Base-by-base conservation (phyloP, 2,797 vertebrate species). In the Sternarchorhynchus goeldii region DNA sequence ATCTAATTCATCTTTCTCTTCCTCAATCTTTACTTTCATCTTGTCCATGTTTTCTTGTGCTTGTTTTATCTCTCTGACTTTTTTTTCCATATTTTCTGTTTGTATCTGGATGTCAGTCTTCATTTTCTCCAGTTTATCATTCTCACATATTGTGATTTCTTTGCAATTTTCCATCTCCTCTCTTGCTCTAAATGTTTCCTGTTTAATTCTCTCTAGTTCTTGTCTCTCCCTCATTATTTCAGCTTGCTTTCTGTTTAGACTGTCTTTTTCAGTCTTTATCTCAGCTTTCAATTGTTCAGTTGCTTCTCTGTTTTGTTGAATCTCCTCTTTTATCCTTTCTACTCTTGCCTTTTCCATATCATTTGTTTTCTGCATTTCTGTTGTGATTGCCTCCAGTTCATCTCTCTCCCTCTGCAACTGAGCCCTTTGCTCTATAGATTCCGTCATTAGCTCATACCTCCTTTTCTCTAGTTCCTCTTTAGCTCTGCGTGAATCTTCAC, bases 341-440 rank as follows among this genome's bases (percentile, higher is more conserved):
- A 78, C 31, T 56, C 66, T 80, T 59, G 32, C 68, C 80, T 69
- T 80, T 56, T 79, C 70, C 16, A 50, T 29, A 12, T 82, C 82
- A 56, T 73, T 73, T 10, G 31, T 62, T n/a, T 66, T 81, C 62
- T 81, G 82, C 41, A 79, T 67, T 32, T 81, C 66, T 20, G 17
- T 20, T 79, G 68, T 83, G 55, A 85, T 17, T 34, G 25, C 73
- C 45, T 84, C 77, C 36, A 82, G 50, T 32, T 82, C 77, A 2
- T 85, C 84, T 82, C 76, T 79, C 31, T 84, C 78, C 21, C 73
- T 84, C 50, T 84, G 76, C 60, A 81, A 59, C 32, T 68, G 64
- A 59, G 76, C 79, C 66, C 78, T 74, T n/a, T 83, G 68, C 41
- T 79, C 79, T 32, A 85, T 45, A 34, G 76, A 73, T 21, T 83